These are phyloP conservation scores for Drosophila bipectinata DNA, from an alignment of 1,140 invertebrate species.

Conservation along the genomic window DNA sequence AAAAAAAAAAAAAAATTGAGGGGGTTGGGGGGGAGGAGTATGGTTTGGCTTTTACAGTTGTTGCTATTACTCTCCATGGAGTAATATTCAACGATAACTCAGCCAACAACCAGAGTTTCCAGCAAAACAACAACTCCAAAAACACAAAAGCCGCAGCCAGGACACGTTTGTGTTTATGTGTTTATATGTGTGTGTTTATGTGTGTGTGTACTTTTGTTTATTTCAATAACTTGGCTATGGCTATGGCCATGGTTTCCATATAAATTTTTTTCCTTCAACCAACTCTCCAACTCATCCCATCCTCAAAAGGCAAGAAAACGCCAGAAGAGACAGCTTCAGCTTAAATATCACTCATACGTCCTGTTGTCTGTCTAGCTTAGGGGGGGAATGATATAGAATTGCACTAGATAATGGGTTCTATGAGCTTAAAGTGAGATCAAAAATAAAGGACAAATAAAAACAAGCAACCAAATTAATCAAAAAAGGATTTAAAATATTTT, in stretches of 20 bases:
- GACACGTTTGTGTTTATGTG: constrained; percentile 31
- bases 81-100: constrained; percentile 80
- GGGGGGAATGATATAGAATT: neutral
- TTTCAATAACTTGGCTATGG: constrained; percentile 71
- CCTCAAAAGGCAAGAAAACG: constrained; percentile 3
- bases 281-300: neutral
- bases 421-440: neutral
- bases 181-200: constrained; percentile 2
- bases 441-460: neutral
- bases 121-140: constrained; percentile 13
- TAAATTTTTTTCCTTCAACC: constrained; percentile 9
- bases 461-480: too few relatives aligned
- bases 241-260: constrained; percentile 3
- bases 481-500: too few relatives aligned
- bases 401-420: neutral
- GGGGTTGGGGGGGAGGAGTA: constrained; percentile 9
- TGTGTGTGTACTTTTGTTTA: constrained; percentile 56
- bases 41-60: constrained; percentile 45
- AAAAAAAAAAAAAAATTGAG: neutral
- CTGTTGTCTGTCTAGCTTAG: constrained; percentile 41
- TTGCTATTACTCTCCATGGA: constrained; percentile 74
- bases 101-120: constrained; percentile 10
- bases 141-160: constrained; percentile 39
- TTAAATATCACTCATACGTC: constrained; percentile 72
- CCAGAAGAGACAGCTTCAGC: constrained; percentile 16